Evolutionary conservation across 2,113 vertebrate genomes (phyloP).

Genomic region (Alaudala cheleensis): DNA sequence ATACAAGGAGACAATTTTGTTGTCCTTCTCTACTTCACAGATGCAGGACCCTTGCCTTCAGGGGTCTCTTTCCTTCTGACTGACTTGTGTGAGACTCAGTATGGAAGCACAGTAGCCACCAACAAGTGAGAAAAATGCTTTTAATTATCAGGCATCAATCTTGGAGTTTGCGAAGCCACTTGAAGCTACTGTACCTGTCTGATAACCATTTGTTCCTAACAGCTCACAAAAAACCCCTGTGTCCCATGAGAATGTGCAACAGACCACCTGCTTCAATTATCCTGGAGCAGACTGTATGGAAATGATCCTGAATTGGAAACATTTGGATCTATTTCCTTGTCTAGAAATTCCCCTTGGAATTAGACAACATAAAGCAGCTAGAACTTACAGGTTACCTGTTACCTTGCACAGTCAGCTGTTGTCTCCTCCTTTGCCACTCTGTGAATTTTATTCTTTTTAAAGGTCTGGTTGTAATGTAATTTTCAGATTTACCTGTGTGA

Average conservation of each 20-base stretch:
- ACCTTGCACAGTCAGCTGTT: not conserved
- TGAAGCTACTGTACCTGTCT: not conserved
- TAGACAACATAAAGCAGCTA: not conserved
- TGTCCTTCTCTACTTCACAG: not conserved
- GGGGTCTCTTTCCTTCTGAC: not conserved
- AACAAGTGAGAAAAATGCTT: not conserved
- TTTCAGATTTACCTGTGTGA: not conserved
- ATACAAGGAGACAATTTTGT: not conserved
- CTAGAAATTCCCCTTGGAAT: not conserved
- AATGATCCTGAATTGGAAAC: not conserved
- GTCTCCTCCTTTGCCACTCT: not conserved
- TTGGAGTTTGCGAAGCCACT: not conserved
- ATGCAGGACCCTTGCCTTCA: not conserved
- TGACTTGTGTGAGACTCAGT: not conserved
- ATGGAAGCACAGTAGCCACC: not conserved
- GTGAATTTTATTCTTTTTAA: not conserved
- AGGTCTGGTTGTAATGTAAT: not conserved
- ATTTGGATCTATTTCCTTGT: not conserved
- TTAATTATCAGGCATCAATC: not conserved
- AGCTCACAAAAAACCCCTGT: not conserved
- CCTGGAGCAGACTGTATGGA: not conserved
- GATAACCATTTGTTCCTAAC: not conserved
- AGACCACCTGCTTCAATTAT: not conserved
- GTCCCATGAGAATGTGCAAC: not conserved
- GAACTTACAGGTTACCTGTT: not conserved